A percentile compares a stretch with the other conserved stretches of the same genome.
Conservation (phyloP, 2,797 vertebrate genomes). For the Columba guinea region DNA sequence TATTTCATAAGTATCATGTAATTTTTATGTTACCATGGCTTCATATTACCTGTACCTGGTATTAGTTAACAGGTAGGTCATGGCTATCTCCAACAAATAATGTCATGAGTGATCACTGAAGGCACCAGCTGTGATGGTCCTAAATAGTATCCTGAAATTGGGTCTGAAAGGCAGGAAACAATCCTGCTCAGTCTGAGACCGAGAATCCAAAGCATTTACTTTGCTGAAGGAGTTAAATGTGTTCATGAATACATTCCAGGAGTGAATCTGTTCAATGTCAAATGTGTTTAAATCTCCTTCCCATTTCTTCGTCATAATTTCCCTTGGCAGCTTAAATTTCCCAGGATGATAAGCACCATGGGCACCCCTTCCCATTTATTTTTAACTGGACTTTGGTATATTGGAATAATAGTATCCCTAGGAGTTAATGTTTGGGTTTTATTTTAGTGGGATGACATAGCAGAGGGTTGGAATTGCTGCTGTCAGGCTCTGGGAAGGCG, state of each 20-base stretch:
- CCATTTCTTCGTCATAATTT: not conserved
- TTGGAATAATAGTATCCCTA: not conserved
- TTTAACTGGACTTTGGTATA: not conserved
- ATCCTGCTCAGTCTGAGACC: not conserved
- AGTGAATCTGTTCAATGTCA: not conserved
- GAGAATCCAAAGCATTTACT: not conserved
- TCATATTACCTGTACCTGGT: not conserved
- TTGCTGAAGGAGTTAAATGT: not conserved
- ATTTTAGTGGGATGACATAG: not conserved
- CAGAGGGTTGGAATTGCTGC: not conserved
- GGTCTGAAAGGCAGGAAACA: not conserved
- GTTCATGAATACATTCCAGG: not conserved
- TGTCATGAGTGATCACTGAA: not conserved
- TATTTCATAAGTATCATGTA: not conserved
- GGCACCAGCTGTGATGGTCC: not conserved
- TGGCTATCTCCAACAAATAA: not conserved
- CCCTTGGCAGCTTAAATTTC: not conserved
- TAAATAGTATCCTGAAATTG: not conserved
- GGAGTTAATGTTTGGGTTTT: not conserved
- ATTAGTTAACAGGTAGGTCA: not conserved
- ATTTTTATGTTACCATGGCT: not conserved
- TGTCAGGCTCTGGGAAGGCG: fast-evolving
- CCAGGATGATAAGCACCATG: not conserved
- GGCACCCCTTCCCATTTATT: not conserved
- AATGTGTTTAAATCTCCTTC: not conserved